A percentile compares a stretch with the other conserved stretches of the same genome.
phyloP scores from a whole-genome alignment of 2,797 vertebrate genomes.

The Lepus oiostolus region DNA sequence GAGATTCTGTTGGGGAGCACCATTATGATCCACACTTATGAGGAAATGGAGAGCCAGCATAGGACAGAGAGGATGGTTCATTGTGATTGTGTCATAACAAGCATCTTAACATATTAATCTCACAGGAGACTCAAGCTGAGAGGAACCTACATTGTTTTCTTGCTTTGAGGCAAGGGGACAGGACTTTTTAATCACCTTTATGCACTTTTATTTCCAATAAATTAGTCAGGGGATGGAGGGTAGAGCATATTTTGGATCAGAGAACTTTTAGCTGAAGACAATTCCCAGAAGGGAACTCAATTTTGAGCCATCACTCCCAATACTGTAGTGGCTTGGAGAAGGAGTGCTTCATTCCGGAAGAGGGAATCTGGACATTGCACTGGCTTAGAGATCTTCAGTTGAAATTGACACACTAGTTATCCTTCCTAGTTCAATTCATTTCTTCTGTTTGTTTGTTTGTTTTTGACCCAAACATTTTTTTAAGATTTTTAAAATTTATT shows the following conservation, averaged over 20 bases:
- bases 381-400: not conserved
- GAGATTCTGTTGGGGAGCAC: not conserved
- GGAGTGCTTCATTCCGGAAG: not conserved
- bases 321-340: not conserved
- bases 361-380: no score
- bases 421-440: not conserved
- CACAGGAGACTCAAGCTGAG: not conserved
- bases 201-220: not conserved
- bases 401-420: not conserved
- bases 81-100: not conserved
- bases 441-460: no score
- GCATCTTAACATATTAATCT: not conserved
- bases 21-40: not conserved
- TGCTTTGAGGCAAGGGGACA: not conserved
- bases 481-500: no score
- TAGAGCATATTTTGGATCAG: not conserved
- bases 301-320: not conserved
- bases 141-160: not conserved
- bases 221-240: accelerated
- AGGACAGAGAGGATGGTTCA: not conserved
- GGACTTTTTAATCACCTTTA: not conserved
- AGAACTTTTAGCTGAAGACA: not conserved
- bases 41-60: not conserved
- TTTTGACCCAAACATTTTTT: no score
- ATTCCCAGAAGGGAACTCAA: not conserved